A percentile compares a stretch with the other conserved stretches of the same genome.
Evolutionary conservation across 2,113 vertebrate genomes (phyloP).

Genomic region (Tapirus terrestris): DNA sequence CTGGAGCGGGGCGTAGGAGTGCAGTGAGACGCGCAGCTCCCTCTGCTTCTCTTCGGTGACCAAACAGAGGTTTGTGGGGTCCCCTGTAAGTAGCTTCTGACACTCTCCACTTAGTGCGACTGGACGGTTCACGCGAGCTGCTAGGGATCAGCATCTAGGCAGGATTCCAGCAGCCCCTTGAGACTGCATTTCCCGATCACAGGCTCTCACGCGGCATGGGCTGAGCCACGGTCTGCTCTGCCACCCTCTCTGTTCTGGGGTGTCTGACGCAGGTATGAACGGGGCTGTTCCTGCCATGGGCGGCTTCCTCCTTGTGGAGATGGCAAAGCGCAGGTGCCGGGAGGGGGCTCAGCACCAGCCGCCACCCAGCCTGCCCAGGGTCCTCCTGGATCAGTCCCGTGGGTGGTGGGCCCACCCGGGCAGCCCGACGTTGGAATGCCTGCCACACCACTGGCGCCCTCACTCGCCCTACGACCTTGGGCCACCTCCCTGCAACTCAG

Average conservation of each 20-base stretch:
- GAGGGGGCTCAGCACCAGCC: not conserved
- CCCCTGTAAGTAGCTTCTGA: not conserved
- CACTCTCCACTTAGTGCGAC: not conserved
- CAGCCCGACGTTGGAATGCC: accelerated
- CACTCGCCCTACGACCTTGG: not conserved
- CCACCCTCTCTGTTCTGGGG: too few species aligned
- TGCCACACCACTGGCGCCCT: accelerated
- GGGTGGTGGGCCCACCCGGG: not conserved
- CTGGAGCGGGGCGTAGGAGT: conserved; percentile 72
- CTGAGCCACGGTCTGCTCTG: accelerated
- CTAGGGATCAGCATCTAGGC: too few species aligned
- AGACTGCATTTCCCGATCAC: accelerated
- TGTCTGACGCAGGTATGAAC: accelerated
- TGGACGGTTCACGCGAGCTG: accelerated
- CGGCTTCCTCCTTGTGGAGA: not conserved
- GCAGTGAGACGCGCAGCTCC: accelerated
- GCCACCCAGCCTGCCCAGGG: accelerated
- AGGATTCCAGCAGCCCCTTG: not conserved
- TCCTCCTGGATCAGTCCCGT: not conserved
- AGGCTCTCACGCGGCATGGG: not conserved
- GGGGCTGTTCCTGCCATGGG: too few species aligned
- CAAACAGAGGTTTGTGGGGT: too few species aligned
- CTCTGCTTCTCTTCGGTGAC: not conserved
- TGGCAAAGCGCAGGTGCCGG: too few species aligned
- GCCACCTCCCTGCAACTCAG: not conserved